Evolutionary conservation across 64 coral and sea anemone species (phyloP).

Genomic region (Stichodactyla helianthus): DNA sequence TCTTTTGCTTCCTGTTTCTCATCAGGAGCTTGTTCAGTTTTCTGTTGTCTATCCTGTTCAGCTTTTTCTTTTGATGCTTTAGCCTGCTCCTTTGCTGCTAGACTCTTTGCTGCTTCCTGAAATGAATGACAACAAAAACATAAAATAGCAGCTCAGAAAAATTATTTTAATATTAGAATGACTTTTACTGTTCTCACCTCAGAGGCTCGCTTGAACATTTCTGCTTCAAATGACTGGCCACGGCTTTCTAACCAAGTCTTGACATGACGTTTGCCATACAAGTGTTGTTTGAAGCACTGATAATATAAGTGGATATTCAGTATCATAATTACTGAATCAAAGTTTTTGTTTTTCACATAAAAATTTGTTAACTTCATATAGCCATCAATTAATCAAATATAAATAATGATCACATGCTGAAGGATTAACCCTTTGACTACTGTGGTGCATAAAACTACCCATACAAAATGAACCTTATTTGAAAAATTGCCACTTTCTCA

Average conservation of each 20-base stretch:
- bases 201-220: constrained; percentile 60
- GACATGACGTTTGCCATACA: constrained; percentile 70
- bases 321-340: no score
- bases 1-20: constrained; percentile 6
- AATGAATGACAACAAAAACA: neutral
- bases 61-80: neutral
- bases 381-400: no score
- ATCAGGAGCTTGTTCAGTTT: constrained; percentile 5
- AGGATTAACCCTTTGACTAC: no score
- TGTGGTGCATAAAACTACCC: no score
- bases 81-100: neutral
- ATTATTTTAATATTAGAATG: no score
- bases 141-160: neutral
- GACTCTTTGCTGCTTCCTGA: constrained; percentile 11
- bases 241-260: constrained; percentile 63
- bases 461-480: no score
- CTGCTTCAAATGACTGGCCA: constrained; percentile 66
- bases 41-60: neutral
- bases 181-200: constrained; percentile 3
- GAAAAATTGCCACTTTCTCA: no score
- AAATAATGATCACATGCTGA: no score
- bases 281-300: constrained; percentile 70
- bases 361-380: no score
- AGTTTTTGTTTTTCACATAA: no score
- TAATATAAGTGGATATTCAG: neutral